Evolutionary conservation across 2,113 vertebrate genomes (phyloP).

Genomic region (Prunella fulvescens): DNA sequence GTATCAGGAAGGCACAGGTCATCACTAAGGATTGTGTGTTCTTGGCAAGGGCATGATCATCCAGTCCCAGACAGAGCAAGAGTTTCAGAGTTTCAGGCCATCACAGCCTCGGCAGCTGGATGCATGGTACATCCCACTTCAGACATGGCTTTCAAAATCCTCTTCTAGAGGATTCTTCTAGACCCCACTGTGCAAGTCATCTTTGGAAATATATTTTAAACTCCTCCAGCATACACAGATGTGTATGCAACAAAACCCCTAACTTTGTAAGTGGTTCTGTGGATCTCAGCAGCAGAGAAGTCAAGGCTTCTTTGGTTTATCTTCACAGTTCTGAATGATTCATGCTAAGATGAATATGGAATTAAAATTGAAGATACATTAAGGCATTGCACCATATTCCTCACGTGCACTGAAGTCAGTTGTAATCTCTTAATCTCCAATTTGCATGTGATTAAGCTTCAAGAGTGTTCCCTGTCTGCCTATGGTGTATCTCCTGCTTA

Average conservation of each 20-base stretch:
- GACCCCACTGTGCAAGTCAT: background rate
- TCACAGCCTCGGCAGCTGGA: background rate
- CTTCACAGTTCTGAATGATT: background rate
- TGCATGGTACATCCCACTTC: background rate
- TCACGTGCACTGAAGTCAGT: background rate
- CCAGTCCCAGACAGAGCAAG: background rate
- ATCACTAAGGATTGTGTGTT: background rate
- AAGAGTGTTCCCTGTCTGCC: background rate
- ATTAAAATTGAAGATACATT: background rate
- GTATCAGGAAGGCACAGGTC: background rate
- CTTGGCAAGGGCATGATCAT: background rate
- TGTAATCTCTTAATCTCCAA: conserved; percentile 11
- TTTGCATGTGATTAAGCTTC: background rate
- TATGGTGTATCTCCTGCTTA: background rate
- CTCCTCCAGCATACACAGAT: background rate
- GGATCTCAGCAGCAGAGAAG: background rate
- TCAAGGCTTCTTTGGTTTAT: background rate
- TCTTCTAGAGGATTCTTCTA: background rate
- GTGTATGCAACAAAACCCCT: background rate
- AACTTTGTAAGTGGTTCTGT: background rate
- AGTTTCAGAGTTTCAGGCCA: background rate
- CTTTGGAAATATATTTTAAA: background rate
- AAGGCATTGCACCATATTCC: background rate
- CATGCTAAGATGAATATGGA: background rate
- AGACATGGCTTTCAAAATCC: background rate